Evolutionary conservation across 2,888 invertebrate genomes (phyloP), one percentile per base, ranked within the genome.

Genomic region (Agrilus biguttatus): DNA sequence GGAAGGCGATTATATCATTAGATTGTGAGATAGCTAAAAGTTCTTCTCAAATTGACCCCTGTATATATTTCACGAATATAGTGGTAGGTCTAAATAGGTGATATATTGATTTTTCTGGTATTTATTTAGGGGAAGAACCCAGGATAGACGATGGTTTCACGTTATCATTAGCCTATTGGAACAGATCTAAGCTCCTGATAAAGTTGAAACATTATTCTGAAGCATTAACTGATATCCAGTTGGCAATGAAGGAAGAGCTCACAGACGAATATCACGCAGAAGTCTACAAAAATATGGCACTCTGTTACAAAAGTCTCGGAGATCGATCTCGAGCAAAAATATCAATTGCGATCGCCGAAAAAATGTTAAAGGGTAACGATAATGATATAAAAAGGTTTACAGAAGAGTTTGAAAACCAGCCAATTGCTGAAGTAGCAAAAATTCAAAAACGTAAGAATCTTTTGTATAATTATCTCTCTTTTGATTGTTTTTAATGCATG

Each of bases 251-350:
- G 47, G 74, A 76, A 55, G 72, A 75, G 2, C 65, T 83, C 5
- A 77, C 80, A 0, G 71, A 71, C 1, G 72, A 71, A 45, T 69
- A 73, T 63, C 75, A 80, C 46, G 70, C 74, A 0, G 76, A 79
- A 45, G 78, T 82, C 48, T 84, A 80, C 56, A 74, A 77, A 65
- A 69, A 77, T 51, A 77, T 83, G 75, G 79, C 79, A 0, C 71
- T 78, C 43, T 81, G 82, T 47, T 82, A 83, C 54, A 66, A 67
- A 71, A 77, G 71, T 10, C 61, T 77, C 47, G 72, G 72, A 0
- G 78, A 81, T 50, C 58, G 64, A 1, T 70, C 74, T 1, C 72
- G 77, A 48, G 77, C 81, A 0, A 75, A 76, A 54, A 77, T 84
- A 0, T 77, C 82, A 0, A 68, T 78, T 37, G 74, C 75, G 50